Evolutionary conservation across 2,113 vertebrate genomes (phyloP).

Genomic region (Callionymus lyra): DNA sequence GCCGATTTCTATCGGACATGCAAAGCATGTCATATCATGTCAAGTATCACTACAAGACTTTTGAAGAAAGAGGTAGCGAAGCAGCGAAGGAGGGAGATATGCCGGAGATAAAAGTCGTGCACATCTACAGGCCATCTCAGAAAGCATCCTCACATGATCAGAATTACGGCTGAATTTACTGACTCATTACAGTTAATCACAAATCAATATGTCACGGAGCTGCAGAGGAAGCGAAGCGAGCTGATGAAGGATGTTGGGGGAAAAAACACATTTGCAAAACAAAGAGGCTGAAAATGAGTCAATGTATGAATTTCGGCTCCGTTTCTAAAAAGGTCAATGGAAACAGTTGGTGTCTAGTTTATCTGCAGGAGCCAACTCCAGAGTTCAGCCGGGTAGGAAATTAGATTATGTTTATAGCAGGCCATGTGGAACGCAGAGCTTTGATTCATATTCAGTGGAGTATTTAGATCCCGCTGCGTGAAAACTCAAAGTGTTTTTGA

Average conservation of each 20-base stretch:
- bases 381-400: conserved; percentile 64
- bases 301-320: conserved; percentile 27
- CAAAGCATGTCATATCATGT: conserved; percentile 32
- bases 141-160: too few relatives aligned
- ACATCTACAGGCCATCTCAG: too few relatives aligned
- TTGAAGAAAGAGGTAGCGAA: conserved; percentile 21
- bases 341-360: conserved; percentile 53
- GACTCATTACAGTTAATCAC: too few relatives aligned
- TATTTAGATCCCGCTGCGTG: conserved; percentile 48
- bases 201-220: conserved; percentile 48
- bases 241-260: conserved; percentile 34
- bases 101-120: conserved; percentile 7
- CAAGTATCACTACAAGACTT: conserved; percentile 30
- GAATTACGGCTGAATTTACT: too few relatives aligned
- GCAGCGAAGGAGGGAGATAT: conserved; percentile 20
- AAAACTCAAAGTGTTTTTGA: conserved; percentile 50
- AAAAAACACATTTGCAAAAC: conserved; percentile 48
- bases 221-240: conserved; percentile 17
- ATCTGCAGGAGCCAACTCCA: conserved; percentile 58
- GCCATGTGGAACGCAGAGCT: conserved; percentile 50
- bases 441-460: conserved; percentile 52
- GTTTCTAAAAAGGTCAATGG: conserved; percentile 60
- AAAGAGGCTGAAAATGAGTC: too few relatives aligned
- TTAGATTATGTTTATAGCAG: conserved; percentile 60
- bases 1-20: conserved; percentile 32